A percentile compares a stretch with the other conserved stretches of the same genome.
Conservation (phyloP, 2,888 invertebrate genomes). For the Phorcus lineatus region DNA sequence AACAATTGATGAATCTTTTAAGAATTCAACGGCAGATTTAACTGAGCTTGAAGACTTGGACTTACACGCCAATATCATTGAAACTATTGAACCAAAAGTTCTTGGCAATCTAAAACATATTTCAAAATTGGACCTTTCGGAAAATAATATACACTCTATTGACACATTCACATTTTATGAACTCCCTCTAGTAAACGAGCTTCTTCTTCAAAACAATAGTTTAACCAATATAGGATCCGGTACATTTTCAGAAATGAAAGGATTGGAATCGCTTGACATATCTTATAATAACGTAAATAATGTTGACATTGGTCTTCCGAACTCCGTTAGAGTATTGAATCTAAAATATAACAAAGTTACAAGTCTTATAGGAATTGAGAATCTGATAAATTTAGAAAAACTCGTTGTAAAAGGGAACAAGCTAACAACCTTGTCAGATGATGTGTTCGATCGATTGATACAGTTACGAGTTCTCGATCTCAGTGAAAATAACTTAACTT, state of each 20-base stretch:
- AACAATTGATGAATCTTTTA: background rate
- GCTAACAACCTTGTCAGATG: background rate
- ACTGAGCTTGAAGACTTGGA: background rate
- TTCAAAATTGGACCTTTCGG: background rate
- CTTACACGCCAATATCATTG: background rate
- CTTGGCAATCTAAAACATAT: background rate
- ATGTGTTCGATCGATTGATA: background rate
- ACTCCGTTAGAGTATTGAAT: background rate
- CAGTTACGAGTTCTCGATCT: background rate
- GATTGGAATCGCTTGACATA: background rate
- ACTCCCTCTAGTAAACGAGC: background rate
- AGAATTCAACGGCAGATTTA: background rate
- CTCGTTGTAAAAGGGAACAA: background rate
- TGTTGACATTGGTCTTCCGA: background rate
- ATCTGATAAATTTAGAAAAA: background rate
- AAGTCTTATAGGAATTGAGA: background rate
- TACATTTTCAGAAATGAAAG: background rate
- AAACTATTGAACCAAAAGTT: background rate
- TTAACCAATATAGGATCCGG: background rate
- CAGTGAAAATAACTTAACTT: background rate
- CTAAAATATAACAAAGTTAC: background rate
- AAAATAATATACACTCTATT: background rate
- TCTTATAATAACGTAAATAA: background rate
- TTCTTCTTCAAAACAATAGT: background rate
- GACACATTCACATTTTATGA: background rate